Conservation (phyloP, 2,113 vertebrate genomes). For the Lates calcarifer region DNA sequence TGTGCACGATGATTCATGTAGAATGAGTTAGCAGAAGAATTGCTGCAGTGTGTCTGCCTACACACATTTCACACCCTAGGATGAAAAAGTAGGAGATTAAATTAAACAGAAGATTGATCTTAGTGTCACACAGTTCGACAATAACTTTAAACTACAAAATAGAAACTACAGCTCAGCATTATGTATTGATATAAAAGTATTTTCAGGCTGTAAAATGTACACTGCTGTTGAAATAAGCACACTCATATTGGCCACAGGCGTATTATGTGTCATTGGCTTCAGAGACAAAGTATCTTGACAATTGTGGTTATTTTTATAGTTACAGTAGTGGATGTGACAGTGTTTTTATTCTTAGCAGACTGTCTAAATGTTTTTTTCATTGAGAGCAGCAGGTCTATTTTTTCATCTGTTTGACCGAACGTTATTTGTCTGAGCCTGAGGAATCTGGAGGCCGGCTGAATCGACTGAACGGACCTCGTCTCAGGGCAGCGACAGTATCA, state of each 20-base stretch:
- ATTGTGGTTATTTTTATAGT: slow-evolving; percentile 24
- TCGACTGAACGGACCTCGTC: slow-evolving; percentile 8
- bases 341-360: slow-evolving; percentile 26
- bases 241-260: neutral
- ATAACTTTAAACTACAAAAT: neutral
- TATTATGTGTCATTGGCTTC: neutral
- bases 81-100: neutral
- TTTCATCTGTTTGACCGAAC: slow-evolving; percentile 30
- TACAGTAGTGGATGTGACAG: slow-evolving; percentile 13
- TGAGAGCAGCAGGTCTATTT: slow-evolving; percentile 16
- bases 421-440: slow-evolving; percentile 48
- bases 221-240: neutral
- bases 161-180: neutral
- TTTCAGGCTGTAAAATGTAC: neutral
- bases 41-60: neutral
- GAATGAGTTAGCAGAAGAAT: neutral
- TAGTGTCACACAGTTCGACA: neutral
- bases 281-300: neutral
- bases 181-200: neutral
- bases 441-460: slow-evolving; percentile 30
- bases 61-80: neutral
- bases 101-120: slow-evolving; percentile 16
- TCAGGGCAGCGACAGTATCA: slow-evolving; percentile 43
- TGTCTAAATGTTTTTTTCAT: slow-evolving; percentile 38
- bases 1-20: neutral